Evolutionary conservation across 2,888 invertebrate genomes (phyloP).

Genomic region (Monopis laevigella): DNA sequence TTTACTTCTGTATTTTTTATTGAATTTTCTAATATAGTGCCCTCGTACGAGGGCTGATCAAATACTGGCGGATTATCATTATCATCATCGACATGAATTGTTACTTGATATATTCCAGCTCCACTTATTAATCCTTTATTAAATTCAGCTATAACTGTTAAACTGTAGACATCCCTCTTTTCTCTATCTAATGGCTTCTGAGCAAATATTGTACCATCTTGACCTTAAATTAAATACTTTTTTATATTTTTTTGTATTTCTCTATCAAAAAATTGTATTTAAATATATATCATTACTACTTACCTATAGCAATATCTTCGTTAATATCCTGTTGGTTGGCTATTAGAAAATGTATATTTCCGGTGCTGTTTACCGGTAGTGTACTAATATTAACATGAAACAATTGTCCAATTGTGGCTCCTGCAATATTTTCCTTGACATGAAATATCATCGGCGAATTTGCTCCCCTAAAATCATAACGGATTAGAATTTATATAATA

Average conservation of each 20-base stretch:
- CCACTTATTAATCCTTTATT: slow-evolving; percentile 74
- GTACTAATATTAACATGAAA: slow-evolving; percentile 64
- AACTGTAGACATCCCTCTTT: slow-evolving; percentile 73
- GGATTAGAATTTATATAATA: background rate
- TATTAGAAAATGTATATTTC: slow-evolving; percentile 75
- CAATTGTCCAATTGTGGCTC: slow-evolving; percentile 77
- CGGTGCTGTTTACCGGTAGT: slow-evolving; percentile 34
- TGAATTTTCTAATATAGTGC: slow-evolving; percentile 82
- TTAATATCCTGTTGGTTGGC: slow-evolving; percentile 86
- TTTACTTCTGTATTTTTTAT: slow-evolving; percentile 74
- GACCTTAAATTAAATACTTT: slow-evolving; percentile 31
- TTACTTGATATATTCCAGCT: slow-evolving; percentile 82
- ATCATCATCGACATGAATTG: slow-evolving; percentile 83
- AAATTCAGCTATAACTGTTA: slow-evolving; percentile 84
- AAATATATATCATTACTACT: background rate
- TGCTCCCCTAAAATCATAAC: slow-evolving; percentile 64
- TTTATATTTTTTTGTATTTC: background rate
- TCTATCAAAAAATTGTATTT: background rate
- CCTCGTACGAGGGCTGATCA: slow-evolving; percentile 75
- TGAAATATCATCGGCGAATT: slow-evolving; percentile 78
- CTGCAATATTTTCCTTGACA: slow-evolving; percentile 79
- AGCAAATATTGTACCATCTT: slow-evolving; percentile 83
- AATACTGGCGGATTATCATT: slow-evolving; percentile 90
- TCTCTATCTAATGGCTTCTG: slow-evolving; percentile 82
- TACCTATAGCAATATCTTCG: slow-evolving; percentile 80